Evolutionary conservation across 1,140 invertebrate species (phyloP).

Genomic region (Heliothis virescens): DNA sequence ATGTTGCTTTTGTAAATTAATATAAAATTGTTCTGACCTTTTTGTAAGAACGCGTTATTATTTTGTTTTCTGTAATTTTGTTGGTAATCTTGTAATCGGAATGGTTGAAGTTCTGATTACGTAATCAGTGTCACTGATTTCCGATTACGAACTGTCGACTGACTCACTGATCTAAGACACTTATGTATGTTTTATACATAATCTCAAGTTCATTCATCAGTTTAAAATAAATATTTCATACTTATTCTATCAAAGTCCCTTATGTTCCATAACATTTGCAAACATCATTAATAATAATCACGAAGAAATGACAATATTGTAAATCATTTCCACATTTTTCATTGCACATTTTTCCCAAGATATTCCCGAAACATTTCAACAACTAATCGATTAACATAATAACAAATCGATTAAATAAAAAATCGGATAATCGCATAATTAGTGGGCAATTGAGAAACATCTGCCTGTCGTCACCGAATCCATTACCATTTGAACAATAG

Average conservation of each 20-base stretch:
- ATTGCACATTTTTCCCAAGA: not conserved
- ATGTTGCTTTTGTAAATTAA: slow-evolving; percentile 10
- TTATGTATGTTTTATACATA: not conserved
- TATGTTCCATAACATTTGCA: not conserved
- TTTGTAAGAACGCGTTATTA: not conserved
- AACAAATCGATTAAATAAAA: slow-evolving; percentile 1
- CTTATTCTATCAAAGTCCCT: too few species aligned
- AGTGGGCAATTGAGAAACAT: not conserved
- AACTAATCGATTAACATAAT: not conserved
- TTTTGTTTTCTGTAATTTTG: not conserved
- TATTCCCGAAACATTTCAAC: slow-evolving; percentile 21
- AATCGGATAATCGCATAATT: slow-evolving; percentile 1
- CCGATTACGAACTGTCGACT: not conserved
- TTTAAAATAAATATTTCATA: too few species aligned
- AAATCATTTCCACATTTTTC: not conserved
- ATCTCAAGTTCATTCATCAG: too few species aligned
- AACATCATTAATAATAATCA: not conserved
- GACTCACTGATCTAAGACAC: too few species aligned
- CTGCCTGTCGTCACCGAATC: not conserved
- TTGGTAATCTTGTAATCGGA: slow-evolving; percentile 8
- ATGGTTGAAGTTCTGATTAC: not conserved
- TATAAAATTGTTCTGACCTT: slow-evolving; percentile 2
- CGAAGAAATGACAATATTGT: too few species aligned
- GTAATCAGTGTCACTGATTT: not conserved
- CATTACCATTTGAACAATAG: not conserved